Evolutionary conservation across 2,888 invertebrate genomes (phyloP).

Genomic region (Stomorhina lunata): DNA sequence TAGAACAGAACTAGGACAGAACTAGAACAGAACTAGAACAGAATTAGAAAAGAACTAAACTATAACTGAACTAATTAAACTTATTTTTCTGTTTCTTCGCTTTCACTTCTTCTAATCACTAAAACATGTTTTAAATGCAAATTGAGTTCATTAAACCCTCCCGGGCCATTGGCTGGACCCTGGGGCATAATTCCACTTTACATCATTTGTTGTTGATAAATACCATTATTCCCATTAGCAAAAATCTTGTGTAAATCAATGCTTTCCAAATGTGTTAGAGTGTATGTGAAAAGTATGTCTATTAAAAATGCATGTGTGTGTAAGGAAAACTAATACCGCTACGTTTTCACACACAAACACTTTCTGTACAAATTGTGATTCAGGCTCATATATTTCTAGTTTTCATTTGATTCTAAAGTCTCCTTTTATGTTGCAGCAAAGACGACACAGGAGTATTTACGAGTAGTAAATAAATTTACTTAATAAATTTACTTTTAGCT

Average conservation of each 20-base stretch:
- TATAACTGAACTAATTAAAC: too few species aligned
- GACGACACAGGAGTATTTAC: background rate
- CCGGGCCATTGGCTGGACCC: background rate
- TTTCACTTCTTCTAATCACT: too few species aligned
- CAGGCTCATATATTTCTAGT: background rate
- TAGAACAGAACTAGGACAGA: too few species aligned
- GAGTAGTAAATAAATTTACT: background rate
- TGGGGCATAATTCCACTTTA: background rate
- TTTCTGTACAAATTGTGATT: background rate
- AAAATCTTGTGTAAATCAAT: conserved; percentile 34
- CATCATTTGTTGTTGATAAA: conserved; percentile 33
- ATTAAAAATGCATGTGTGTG: background rate
- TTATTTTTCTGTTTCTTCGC: too few species aligned
- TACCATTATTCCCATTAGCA: conserved; percentile 52
- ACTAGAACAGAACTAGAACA: too few species aligned
- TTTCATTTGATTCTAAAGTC: background rate
- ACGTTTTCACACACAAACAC: background rate
- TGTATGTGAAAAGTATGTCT: background rate
- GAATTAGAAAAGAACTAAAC: too few species aligned
- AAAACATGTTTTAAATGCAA: background rate
- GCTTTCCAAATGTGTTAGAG: conserved; percentile 2
- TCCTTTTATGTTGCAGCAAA: background rate
- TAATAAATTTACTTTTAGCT: background rate
- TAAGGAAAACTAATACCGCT: too few species aligned
- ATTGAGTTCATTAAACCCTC: background rate